Conservation (phyloP, 2,797 vertebrate genomes). For the Eutrigla gurnardus region DNA sequence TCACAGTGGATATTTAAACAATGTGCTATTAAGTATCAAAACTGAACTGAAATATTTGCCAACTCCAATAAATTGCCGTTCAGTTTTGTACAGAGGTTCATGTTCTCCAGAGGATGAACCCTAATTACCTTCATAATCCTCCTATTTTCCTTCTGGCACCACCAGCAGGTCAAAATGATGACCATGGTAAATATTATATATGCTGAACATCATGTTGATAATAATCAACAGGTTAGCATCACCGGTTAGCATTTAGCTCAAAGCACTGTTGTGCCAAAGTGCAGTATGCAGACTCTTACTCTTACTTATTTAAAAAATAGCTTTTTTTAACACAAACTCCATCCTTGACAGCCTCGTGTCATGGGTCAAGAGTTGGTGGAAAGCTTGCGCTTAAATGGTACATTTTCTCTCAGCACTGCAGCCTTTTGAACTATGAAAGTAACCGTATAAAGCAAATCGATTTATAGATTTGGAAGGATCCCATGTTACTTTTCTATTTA, state of each 20-base stretch:
- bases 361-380: background rate
- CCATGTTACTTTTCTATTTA: constrained; percentile 11
- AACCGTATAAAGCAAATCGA: constrained; percentile 22
- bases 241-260: background rate
- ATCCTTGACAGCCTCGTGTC: constrained; percentile 19
- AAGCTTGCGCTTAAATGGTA: constrained; percentile 9
- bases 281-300: background rate
- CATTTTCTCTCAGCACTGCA: constrained; percentile 6
- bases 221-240: background rate
- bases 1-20: constrained; percentile 15
- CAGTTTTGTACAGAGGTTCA: background rate
- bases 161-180: background rate
- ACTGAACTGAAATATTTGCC: background rate
- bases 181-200: background rate
- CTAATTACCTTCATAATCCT: background rate
- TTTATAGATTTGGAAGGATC: constrained; percentile 27
- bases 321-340: constrained; percentile 3
- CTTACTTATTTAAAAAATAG: background rate
- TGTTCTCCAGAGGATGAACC: background rate
- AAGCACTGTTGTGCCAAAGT: background rate
- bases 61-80: background rate
- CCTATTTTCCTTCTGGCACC: background rate
- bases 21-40: background rate
- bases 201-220: background rate
- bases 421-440: constrained; percentile 9